A percentile compares a stretch with the other conserved stretches of the same genome.
These are phyloP conservation scores for Aulostomus chinensis DNA, from an alignment of 2,797 vertebrate genomes.

Conservation along the genomic window DNA sequence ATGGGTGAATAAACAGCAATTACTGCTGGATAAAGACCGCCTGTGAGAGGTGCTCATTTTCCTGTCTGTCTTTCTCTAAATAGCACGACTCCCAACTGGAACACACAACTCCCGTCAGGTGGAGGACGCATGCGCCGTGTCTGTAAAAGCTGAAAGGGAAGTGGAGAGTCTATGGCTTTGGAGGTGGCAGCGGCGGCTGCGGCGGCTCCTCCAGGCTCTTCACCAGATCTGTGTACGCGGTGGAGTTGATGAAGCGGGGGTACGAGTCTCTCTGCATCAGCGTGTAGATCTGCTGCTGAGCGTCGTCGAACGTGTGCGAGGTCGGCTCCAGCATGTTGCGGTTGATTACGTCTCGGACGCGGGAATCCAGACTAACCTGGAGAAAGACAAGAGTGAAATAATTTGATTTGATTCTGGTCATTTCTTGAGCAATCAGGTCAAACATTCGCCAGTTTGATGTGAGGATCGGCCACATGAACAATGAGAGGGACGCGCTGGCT, in stretches of 20 bases:
- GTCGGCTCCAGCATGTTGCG: slow-evolving; percentile 94
- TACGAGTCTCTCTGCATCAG: slow-evolving; percentile 99
- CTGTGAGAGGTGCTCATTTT: slow-evolving; percentile 58
- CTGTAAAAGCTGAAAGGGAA: slow-evolving; percentile 41
- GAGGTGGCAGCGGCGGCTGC: background rate
- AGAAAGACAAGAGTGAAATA: background rate
- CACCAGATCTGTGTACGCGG: slow-evolving; percentile 88
- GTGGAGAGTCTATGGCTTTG: slow-evolving; percentile 61
- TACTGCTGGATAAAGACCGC: slow-evolving; percentile 57
- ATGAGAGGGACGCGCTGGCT: too few species aligned
- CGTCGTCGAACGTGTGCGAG: slow-evolving; percentile 94
- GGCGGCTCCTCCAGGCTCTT: slow-evolving; percentile 72
- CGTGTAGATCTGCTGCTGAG: slow-evolving; percentile 97
- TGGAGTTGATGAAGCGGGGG: slow-evolving; percentile 94
- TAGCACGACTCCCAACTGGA: slow-evolving; percentile 50
- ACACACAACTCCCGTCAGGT: slow-evolving; percentile 39
- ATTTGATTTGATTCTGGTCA: too few species aligned
- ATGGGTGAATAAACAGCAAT: slow-evolving; percentile 62
- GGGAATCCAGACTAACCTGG: slow-evolving; percentile 96
- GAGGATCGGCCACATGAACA: too few species aligned
- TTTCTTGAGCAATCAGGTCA: background rate
- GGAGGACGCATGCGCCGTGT: slow-evolving; percentile 61
- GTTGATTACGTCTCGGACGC: slow-evolving; percentile 93
- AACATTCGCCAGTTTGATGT: background rate
- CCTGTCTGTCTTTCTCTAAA: slow-evolving; percentile 57